Evolutionary conservation across 2,113 vertebrate species (phyloP).

Genomic region (Haplochromis vanheusdeni): DNA sequence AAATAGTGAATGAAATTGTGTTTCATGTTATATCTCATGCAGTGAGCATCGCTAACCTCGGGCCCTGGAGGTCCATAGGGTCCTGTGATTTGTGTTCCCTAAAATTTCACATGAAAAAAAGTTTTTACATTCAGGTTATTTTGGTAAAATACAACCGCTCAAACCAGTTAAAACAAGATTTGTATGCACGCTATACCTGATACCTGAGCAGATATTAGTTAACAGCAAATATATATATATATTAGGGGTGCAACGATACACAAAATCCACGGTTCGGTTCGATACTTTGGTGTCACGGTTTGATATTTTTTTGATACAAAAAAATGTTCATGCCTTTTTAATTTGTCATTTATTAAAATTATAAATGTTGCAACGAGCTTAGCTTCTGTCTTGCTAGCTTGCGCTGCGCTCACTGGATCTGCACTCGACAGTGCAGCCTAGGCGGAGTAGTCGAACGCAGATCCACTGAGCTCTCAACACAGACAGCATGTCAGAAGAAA

Average conservation of each 20-base stretch:
- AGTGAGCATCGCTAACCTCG: slow-evolving; percentile 67
- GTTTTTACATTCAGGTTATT: not conserved
- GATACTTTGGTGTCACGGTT: not conserved
- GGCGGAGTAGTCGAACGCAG: not conserved
- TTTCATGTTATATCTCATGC: not conserved
- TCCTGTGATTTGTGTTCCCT: slow-evolving; percentile 89
- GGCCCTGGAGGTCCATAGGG: slow-evolving; percentile 82
- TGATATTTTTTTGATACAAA: not conserved
- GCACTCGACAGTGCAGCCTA: not conserved
- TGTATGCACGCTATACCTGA: not conserved
- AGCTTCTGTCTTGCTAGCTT: not conserved
- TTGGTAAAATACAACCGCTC: not conserved
- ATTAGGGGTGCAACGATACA: not conserved
- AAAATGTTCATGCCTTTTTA: not conserved
- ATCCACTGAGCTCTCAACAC: not conserved
- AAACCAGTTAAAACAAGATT: not conserved
- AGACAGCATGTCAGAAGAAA: not conserved
- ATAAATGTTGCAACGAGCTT: not conserved
- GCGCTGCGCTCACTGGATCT: not conserved
- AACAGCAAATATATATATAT: fast-evolving
- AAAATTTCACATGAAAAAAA: not conserved
- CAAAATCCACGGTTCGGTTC: fast-evolving
- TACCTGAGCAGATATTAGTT: not conserved
- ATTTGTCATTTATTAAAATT: not conserved
- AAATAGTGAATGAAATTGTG: not conserved